phyloP scores from a whole-genome alignment of 2,888 invertebrate genomes.

The Drosophila greeni region DNA sequence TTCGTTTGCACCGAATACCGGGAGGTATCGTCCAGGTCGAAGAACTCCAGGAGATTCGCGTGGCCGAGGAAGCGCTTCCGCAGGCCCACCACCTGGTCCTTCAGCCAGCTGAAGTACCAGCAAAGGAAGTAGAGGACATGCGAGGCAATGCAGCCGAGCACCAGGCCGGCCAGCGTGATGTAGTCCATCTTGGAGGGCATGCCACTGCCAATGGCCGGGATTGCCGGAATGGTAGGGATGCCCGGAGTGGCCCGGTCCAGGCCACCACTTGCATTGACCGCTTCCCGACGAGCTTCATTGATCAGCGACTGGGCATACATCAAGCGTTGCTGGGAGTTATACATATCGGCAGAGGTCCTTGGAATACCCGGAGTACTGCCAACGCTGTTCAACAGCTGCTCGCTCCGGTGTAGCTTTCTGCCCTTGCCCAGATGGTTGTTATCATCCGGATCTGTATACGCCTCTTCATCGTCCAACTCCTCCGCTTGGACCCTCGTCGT shows the following conservation, averaged over 20 bases:
- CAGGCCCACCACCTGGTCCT: conserved; percentile 51
- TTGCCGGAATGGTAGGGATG: not conserved
- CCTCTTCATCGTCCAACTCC: not conserved
- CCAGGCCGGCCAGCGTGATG: conserved; percentile 61
- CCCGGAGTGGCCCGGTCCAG: not conserved
- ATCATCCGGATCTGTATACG: not conserved
- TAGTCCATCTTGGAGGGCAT: conserved; percentile 58
- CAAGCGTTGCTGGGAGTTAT: conserved; percentile 6
- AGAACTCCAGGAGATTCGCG: conserved; percentile 60
- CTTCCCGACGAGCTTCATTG: not conserved
- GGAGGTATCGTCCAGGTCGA: conserved; percentile 61
- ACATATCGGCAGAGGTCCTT: not conserved
- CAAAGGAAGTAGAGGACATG: conserved; percentile 57
- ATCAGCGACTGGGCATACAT: conserved; percentile 9
- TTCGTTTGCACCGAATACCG: conserved; percentile 59
- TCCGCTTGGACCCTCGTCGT: not conserved
- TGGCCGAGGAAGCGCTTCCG: conserved; percentile 60
- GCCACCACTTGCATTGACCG: not conserved
- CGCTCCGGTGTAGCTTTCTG: not conserved
- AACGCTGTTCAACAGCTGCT: too few species aligned
- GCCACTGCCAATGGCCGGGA: not conserved
- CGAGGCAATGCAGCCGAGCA: conserved; percentile 64
- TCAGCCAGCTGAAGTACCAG: conserved; percentile 66
- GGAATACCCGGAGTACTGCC: not conserved
- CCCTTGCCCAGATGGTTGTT: not conserved